phyloP scores from a whole-genome alignment of 2,113 vertebrate species.

The Carettochelys insculpta region DNA sequence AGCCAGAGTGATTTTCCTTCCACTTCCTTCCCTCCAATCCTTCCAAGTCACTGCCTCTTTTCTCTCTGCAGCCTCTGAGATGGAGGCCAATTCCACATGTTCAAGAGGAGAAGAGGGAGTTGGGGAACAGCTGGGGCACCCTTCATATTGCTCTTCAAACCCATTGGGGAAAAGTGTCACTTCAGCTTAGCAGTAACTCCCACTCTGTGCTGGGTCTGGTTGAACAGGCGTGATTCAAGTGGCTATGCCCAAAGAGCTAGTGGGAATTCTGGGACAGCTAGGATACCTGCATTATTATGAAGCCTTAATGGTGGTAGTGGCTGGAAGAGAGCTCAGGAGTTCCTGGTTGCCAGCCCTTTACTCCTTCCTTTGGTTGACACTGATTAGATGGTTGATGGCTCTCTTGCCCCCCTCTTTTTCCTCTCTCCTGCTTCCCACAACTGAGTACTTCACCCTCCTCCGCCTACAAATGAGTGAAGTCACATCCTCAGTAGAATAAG shows the following conservation, averaged over 20 bases:
- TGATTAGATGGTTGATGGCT: neutral
- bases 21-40: neutral
- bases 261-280: neutral
- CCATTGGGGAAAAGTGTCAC: neutral
- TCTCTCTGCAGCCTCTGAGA: neutral
- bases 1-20: neutral
- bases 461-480: slow-evolving; percentile 27
- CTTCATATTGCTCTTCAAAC: neutral
- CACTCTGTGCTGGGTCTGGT: neutral
- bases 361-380: neutral
- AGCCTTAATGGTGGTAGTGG: neutral
- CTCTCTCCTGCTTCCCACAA: neutral
- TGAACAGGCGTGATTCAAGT: neutral
- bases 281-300: neutral
- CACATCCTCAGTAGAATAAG: slow-evolving; percentile 76
- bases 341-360: neutral
- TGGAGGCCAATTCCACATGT: neutral
- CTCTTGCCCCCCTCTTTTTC: neutral
- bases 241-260: neutral
- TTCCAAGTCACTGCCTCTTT: neutral
- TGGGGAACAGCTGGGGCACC: neutral
- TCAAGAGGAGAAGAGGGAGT: neutral
- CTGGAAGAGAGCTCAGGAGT: neutral
- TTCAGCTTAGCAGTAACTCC: neutral
- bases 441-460: no score